A percentile compares a stretch with the other conserved stretches of the same genome.
Conservation (phyloP, 1,140 invertebrate species). For the Drosophila tropicalis region DNA sequence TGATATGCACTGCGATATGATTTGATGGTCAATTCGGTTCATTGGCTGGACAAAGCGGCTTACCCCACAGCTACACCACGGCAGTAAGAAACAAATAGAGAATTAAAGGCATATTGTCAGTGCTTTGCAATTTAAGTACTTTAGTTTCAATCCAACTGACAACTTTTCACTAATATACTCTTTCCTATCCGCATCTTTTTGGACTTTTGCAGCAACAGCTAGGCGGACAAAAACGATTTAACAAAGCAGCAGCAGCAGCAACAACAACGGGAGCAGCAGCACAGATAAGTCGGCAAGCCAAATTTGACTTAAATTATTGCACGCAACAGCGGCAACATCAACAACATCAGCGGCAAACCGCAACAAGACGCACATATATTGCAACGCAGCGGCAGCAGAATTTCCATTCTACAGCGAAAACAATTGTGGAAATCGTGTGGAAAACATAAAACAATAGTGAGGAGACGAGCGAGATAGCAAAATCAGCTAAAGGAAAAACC, state of each 20-base stretch:
- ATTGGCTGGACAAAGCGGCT: constrained; percentile 22
- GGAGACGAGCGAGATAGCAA: constrained; percentile 57
- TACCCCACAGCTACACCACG: background rate
- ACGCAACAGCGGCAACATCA: constrained; percentile 63
- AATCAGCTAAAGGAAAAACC: constrained; percentile 60
- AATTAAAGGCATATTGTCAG: no score
- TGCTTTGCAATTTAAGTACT: background rate
- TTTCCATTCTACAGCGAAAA: constrained; percentile 61
- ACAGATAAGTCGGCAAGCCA: constrained; percentile 78
- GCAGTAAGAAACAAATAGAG: no score
- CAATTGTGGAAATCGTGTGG: constrained; percentile 76
- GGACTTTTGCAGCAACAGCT: constrained; percentile 66
- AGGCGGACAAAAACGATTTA: constrained; percentile 66
- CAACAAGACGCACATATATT: constrained; percentile 35
- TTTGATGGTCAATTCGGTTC: constrained; percentile 56
- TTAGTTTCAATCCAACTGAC: constrained; percentile 38
- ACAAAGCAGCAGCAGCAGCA: constrained; percentile 73
- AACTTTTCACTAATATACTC: constrained; percentile 55
- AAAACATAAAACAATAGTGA: constrained; percentile 72
- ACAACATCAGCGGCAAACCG: constrained; percentile 41
- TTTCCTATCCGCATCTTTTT: constrained; percentile 45
- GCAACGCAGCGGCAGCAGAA: constrained; percentile 41
- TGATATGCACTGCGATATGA: constrained; percentile 39
- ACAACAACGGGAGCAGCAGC: constrained; percentile 52
- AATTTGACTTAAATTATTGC: constrained; percentile 79